phyloP scores from a whole-genome alignment of 2,888 invertebrate species.

The Tenthredo scrophulariae region DNA sequence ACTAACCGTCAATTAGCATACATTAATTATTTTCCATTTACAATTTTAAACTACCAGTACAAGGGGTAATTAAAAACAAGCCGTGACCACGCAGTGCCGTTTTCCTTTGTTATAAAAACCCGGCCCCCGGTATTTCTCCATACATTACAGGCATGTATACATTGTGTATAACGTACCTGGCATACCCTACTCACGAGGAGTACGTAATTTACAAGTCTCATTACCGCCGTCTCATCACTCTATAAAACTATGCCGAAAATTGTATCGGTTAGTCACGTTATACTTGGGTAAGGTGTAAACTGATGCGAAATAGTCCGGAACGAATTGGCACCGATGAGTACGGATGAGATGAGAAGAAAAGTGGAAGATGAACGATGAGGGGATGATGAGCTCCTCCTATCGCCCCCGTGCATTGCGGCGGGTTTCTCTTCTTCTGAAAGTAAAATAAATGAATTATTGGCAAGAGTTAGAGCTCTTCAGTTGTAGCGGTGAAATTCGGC shows the following conservation, averaged over 20 bases:
- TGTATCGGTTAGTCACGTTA: slow-evolving; percentile 32
- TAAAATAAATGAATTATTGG: not conserved
- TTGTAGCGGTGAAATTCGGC: not conserved
- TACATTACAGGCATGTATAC: not conserved
- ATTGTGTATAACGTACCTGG: not conserved
- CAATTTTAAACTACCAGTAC: not conserved
- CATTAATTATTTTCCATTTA: slow-evolving; percentile 30
- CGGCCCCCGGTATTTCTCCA: not conserved
- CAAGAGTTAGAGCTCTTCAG: not conserved
- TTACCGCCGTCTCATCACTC: not conserved
- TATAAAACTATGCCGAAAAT: not conserved
- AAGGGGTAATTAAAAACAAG: slow-evolving; percentile 28
- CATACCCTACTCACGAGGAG: not conserved
- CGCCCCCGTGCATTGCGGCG: slow-evolving; percentile 70
- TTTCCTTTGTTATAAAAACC: slow-evolving; percentile 6
- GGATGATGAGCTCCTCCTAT: slow-evolving; percentile 63
- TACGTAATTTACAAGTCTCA: not conserved
- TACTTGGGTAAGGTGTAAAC: not conserved
- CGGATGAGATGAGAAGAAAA: slow-evolving; percentile 55
- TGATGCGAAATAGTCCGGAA: slow-evolving; percentile 3
- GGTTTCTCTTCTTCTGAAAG: slow-evolving; percentile 70
- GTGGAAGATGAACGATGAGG: slow-evolving; percentile 58
- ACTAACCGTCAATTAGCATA: slow-evolving; percentile 12
- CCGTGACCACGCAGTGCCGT: not conserved
- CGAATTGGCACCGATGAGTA: slow-evolving; percentile 19